phyloP scores from a whole-genome alignment of 2,888 invertebrate species.

The Xanthia icteritia region DNA sequence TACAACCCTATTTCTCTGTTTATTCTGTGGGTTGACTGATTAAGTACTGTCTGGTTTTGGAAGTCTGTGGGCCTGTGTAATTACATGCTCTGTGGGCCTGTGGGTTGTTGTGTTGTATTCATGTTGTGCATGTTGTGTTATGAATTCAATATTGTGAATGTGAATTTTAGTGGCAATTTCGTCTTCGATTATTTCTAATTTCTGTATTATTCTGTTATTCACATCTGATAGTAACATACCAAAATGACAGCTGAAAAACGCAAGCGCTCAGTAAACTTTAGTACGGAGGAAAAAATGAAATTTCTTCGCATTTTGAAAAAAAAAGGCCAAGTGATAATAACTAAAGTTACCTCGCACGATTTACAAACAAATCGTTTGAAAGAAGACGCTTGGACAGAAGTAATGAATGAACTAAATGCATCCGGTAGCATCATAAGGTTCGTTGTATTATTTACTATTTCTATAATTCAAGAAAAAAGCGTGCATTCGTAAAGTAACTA shows the following conservation, averaged over 20 bases:
- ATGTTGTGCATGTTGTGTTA: too few species aligned
- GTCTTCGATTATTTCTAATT: not conserved
- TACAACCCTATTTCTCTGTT: too few species aligned
- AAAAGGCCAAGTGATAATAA: constrained; percentile 35
- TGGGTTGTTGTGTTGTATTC: too few species aligned
- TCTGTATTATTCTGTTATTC: not conserved
- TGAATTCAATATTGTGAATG: too few species aligned
- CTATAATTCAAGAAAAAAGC: not conserved
- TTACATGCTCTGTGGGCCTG: too few species aligned
- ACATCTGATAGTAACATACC: not conserved
- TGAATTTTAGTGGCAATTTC: constrained; percentile 7
- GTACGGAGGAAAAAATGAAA: constrained; percentile 26
- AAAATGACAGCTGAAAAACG: constrained; percentile 39
- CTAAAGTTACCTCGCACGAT: constrained; percentile 36
- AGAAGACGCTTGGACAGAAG: constrained; percentile 38
- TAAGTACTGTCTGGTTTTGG: too few species aligned
- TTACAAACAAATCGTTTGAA: constrained; percentile 32
- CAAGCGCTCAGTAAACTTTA: constrained; percentile 29
- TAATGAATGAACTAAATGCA: constrained; percentile 30
- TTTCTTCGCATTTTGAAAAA: constrained; percentile 34
- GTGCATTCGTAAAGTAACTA: not conserved
- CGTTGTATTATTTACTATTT: not conserved
- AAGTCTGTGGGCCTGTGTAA: too few species aligned
- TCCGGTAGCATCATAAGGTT: constrained; percentile 13
- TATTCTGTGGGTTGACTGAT: too few species aligned